Percentiles rank a stretch among this genome's conserved stretches.
Evolutionary conservation across 2,888 invertebrate species (phyloP).

Genomic region (Apamea monoglypha): DNA sequence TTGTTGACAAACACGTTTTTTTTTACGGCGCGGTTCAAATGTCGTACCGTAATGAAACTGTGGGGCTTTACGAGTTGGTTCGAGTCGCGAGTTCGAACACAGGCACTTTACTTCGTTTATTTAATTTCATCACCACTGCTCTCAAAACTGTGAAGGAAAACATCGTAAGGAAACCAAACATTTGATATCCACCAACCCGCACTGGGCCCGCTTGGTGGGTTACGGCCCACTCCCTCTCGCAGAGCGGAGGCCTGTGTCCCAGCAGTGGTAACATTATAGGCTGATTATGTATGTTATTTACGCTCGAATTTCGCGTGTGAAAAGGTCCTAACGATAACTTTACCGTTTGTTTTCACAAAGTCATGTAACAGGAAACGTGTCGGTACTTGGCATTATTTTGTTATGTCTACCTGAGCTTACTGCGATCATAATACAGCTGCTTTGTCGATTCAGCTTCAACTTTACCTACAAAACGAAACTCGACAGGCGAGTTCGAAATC

Average conservation of each 20-base stretch:
- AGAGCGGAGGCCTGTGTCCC: too few relatives aligned
- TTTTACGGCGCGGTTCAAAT: too few relatives aligned
- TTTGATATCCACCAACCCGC: too few relatives aligned
- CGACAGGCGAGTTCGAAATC: not conserved
- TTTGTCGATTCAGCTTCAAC: slow-evolving; percentile 4
- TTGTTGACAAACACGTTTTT: too few relatives aligned
- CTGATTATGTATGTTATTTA: not conserved
- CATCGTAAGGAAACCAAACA: not conserved
- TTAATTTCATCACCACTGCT: not conserved
- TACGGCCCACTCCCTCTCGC: too few relatives aligned
- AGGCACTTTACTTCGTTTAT: too few relatives aligned
- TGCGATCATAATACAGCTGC: slow-evolving; percentile 5
- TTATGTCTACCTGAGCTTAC: slow-evolving; percentile 8
- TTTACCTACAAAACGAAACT: not conserved
- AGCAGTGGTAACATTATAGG: too few relatives aligned
- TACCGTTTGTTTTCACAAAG: not conserved
- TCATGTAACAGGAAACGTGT: slow-evolving; percentile 5
- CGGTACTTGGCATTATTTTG: not conserved
- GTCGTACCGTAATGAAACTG: too few relatives aligned
- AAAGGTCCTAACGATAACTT: not conserved
- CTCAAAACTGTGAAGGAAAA: not conserved
- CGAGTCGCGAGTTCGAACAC: too few relatives aligned
- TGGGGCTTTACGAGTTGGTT: too few relatives aligned
- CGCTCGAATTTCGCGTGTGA: too few relatives aligned
- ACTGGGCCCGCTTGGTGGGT: too few relatives aligned